Evolutionary conservation across 2,888 invertebrate species (phyloP), one percentile per base, ranked within the genome.

Genomic region (Macrosoma leucophasiata): DNA sequence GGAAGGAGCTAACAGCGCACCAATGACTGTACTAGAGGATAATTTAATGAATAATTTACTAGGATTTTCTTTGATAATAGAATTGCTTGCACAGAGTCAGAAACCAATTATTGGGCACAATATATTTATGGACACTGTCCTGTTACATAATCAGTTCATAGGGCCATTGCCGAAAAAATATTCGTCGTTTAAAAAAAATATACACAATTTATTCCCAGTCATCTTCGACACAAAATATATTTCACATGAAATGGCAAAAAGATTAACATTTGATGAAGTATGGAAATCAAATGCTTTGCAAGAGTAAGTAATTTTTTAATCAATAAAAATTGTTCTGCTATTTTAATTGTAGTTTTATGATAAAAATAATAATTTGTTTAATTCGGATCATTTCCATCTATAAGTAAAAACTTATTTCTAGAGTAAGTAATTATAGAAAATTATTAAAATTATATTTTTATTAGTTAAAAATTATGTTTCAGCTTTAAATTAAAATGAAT

Each of bases 41-140:
- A 71, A 79, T 29, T 54, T 90, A 5, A 54, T 88, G 35, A 66
- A 68, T 17, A 63, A 82, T 38, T 65, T 89, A 29, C 55, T 86
- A 29, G 93, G 93, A 4, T 92, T 93, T 56, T 87, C 91, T 1
- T 85, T 84, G 54, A 70, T 94, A 7, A 89, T 92, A 37, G 64
- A 87, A 9, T 58, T 90, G 0, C 61, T 94, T n/a, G 71, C 71
- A 15, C 57, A 69, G 1, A 62, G 85, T 4, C 84, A 87, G 44
- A 93, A 91, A 73, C 93, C 93, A 2, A 71, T 94, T 12, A 72
- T 94, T 13, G 93, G 92, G 0, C 94, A 94, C 62, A 95, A 95
- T 63, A 62, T 89, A 40, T 81, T 91, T 32, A 67, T 90, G 41
- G 94, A 94, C 64, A 67, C 90, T 1, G 61, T 94, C 50, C 78